phyloP scores from a whole-genome alignment of 2,888 invertebrate species.

The Glomeris marginata region DNA sequence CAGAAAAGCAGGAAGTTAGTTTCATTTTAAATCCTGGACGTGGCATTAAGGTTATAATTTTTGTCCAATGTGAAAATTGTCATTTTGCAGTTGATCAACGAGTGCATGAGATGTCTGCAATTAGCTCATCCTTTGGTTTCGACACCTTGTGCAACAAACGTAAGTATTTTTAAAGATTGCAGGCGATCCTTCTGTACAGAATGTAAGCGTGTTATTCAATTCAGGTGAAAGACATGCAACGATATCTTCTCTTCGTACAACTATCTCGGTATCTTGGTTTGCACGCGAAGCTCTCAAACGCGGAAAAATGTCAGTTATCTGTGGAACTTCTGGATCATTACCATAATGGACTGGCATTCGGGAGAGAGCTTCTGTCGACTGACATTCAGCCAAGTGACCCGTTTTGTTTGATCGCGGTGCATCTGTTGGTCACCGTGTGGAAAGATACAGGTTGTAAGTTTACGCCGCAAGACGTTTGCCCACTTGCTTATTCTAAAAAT shows the following conservation, averaged over 20 bases:
- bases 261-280: slow-evolving; percentile 55
- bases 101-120: no score
- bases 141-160: no score
- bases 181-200: no score
- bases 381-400: slow-evolving; percentile 46
- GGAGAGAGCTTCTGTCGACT: slow-evolving; percentile 28
- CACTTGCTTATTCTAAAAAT: not conserved
- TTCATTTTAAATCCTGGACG: no score
- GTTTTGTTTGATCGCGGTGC: slow-evolving; percentile 62
- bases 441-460: slow-evolving; percentile 32
- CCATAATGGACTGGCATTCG: slow-evolving; percentile 39
- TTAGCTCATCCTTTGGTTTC: no score
- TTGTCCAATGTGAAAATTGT: not conserved
- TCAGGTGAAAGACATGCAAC: slow-evolving; percentile 53
- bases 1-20: slow-evolving; percentile 34
- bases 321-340: slow-evolving; percentile 48
- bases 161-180: no score
- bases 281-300: slow-evolving; percentile 39
- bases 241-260: slow-evolving; percentile 63
- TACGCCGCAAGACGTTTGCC: slow-evolving; percentile 6
- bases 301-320: slow-evolving; percentile 40
- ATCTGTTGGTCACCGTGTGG: slow-evolving; percentile 45
- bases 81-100: not conserved
- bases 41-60: no score
- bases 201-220: slow-evolving; percentile 17